Conservation (phyloP, 2,797 vertebrate genomes). For the Hozukius guyotensis region DNA sequence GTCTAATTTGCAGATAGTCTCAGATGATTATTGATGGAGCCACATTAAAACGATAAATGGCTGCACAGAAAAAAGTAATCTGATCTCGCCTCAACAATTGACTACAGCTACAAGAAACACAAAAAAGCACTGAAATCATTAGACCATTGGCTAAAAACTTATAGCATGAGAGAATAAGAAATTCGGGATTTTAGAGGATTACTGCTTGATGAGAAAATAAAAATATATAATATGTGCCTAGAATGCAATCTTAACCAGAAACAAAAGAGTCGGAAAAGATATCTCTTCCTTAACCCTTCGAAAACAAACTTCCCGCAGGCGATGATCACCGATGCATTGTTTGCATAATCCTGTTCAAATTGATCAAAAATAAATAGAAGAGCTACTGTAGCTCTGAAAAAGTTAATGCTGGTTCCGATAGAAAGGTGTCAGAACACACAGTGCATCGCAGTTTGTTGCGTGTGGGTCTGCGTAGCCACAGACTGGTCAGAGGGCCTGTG, state of each 20-base stretch:
- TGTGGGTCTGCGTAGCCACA: too few relatives aligned
- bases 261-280: not conserved
- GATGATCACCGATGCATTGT: too few relatives aligned
- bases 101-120: not conserved
- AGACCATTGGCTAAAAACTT: not conserved
- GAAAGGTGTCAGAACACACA: too few relatives aligned
- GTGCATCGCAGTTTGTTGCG: too few relatives aligned
- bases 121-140: not conserved
- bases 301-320: too few relatives aligned
- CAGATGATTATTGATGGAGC: not conserved
- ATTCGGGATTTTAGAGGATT: not conserved
- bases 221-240: not conserved
- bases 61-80: not conserved
- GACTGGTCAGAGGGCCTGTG: too few relatives aligned
- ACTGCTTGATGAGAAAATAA: not conserved
- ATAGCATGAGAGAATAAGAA: not conserved
- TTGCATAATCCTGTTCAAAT: too few relatives aligned
- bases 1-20: not conserved
- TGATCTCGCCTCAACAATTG: not conserved
- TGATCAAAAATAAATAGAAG: too few relatives aligned
- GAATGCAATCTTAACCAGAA: not conserved
- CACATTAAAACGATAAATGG: constrained; percentile 1
- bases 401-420: too few relatives aligned
- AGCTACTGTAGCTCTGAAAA: too few relatives aligned
- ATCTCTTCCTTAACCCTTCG: not conserved